Base-by-base conservation (phyloP, 2,797 vertebrate genomes). In the Arremon brunneinucha region DNA sequence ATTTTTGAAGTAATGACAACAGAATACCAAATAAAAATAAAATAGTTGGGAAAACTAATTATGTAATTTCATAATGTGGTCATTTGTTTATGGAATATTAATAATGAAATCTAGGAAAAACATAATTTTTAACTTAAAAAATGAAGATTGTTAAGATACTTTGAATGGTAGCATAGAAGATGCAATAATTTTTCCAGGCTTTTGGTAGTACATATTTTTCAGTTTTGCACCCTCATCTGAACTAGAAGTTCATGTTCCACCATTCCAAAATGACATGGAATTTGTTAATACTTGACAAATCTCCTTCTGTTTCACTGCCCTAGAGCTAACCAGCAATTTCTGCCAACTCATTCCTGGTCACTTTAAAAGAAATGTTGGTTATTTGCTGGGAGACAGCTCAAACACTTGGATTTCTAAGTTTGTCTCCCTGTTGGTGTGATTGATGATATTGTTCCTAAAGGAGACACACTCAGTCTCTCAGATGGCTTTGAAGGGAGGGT, bases 371-470 rank as follows among this genome's bases (percentile, higher is more conserved):
- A 93, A 49, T 1, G 1, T 60, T 81, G 16, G 3, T 5, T 56
- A 49, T 90, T 95, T 88, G 11, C 32, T 76, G 32, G 5, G 44
- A 90, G 62, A 76, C 47, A 94, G 39, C 35, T 86, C 32, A 44
- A 83, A 80, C 56, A 69, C 39, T 70, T 62, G 30, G 55, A 70
- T 87, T 89, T 74, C 71, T 84, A 56, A 49, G 24, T 84, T 80
- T 87, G 49, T 92, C 91, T 92, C 44, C 24, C 37, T 53, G 26
- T 50, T 83, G 32, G 13, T 65, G 26, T 95, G 87, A 95, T 49
- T 91, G 91, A 95, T 91, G 74, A 70, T 86, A 81, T 68, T 71
- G 77, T 82, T 90, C 74, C 76, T 53, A 82, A 50, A 85, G 35
- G 53, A 59, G 34, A 68, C 57, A 71, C 12, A 35, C 14, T 95